These are phyloP conservation scores for Rhipidura dahli DNA, from an alignment of 2,113 vertebrate genomes.

Conservation along the genomic window DNA sequence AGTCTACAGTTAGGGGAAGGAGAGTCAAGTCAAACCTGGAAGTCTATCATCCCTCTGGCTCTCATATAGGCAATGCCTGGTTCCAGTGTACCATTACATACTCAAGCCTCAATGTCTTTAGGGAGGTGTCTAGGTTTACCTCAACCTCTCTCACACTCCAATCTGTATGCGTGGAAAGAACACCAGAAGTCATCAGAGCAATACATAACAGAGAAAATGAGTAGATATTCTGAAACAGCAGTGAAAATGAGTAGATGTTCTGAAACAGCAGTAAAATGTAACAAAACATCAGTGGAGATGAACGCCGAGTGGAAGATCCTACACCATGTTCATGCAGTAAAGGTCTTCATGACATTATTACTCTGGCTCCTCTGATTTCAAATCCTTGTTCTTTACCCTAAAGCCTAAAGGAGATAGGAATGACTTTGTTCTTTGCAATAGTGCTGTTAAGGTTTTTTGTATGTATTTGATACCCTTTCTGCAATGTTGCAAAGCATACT, in stretches of 20 bases:
- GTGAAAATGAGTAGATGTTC: background rate
- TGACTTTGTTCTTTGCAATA: background rate
- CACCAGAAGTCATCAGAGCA: background rate
- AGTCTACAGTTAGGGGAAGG: background rate
- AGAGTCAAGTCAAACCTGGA: background rate
- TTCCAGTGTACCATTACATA: background rate
- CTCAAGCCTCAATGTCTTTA: background rate
- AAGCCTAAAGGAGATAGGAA: background rate
- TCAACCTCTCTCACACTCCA: background rate
- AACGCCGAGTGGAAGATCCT: background rate
- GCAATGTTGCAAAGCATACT: background rate
- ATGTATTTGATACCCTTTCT: background rate
- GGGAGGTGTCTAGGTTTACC: background rate
- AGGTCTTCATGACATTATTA: background rate
- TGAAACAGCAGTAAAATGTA: background rate
- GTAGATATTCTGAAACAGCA: background rate
- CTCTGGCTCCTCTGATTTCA: background rate
- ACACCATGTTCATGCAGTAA: background rate
- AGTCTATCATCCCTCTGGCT: background rate
- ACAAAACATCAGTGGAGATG: background rate
- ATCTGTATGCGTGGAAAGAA: background rate
- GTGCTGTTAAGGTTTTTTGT: background rate
- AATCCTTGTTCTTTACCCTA: background rate
- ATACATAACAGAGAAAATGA: background rate
- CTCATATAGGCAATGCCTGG: background rate